A percentile compares a stretch with the other conserved stretches of the same genome.
Evolutionary conservation across 2,888 invertebrate species (phyloP).

Genomic region (Furcula furcula): DNA sequence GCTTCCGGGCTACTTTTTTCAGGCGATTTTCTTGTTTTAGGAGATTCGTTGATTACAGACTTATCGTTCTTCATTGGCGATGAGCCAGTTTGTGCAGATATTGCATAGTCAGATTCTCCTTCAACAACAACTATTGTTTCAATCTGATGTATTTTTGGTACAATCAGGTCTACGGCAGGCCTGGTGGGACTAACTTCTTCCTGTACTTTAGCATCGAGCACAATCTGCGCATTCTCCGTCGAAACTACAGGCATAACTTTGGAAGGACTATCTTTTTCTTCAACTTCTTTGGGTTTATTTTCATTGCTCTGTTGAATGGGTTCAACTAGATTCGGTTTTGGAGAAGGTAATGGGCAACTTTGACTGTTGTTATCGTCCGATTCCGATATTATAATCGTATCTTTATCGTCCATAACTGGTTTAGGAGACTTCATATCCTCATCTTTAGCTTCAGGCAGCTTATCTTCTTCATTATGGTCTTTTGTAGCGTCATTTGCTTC

Average conservation of each 20-base stretch:
- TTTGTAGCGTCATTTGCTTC: conserved; percentile 27
- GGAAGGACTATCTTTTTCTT: conserved; percentile 63
- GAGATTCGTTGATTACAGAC: conserved; percentile 58
- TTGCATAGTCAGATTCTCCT: conserved; percentile 62
- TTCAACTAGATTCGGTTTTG: conserved; percentile 53
- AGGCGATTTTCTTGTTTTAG: conserved; percentile 56
- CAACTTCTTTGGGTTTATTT: conserved; percentile 59
- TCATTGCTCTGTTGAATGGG: conserved; percentile 52
- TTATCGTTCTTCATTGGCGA: conserved; percentile 61
- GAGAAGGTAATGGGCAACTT: conserved; percentile 74
- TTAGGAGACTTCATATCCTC: conserved; percentile 59
- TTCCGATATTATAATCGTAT: conserved; percentile 73
- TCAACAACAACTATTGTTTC: conserved; percentile 73
- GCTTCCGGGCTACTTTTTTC: conserved; percentile 46
- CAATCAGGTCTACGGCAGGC: conserved; percentile 54
- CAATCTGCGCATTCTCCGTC: conserved; percentile 68
- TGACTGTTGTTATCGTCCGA: conserved; percentile 77
- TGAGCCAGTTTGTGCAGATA: conserved; percentile 43
- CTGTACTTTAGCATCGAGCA: conserved; percentile 64
- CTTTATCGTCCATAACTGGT: conserved; percentile 62
- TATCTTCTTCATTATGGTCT: conserved; percentile 38
- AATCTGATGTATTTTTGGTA: conserved; percentile 61
- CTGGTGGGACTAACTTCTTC: conserved; percentile 48
- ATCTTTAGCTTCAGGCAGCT: conserved; percentile 46
- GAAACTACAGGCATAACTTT: conserved; percentile 71